A percentile compares a stretch with the other conserved stretches of the same genome.
phyloP scores from a whole-genome alignment of 2,113 vertebrate genomes.

The Suricata suricatta region DNA sequence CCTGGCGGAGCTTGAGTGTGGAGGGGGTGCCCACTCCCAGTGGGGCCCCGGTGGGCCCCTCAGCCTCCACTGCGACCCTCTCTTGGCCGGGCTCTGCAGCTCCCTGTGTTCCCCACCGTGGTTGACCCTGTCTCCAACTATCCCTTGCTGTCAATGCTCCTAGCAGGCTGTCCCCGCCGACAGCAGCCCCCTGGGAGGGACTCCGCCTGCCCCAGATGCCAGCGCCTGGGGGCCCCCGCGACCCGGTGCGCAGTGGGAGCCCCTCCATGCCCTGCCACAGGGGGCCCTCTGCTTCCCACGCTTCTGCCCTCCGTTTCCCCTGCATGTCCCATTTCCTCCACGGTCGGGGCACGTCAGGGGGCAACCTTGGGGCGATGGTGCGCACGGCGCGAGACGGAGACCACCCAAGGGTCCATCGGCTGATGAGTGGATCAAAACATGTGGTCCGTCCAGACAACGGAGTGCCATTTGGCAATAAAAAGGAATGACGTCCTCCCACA shows the following conservation, averaged over 20 bases:
- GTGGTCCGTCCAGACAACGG: rapidly evolving
- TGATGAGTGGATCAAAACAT: rapidly evolving
- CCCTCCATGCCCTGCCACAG: rapidly evolving
- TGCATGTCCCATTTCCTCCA: rapidly evolving
- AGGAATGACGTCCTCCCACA: not conserved
- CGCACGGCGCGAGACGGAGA: not conserved
- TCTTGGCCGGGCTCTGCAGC: rapidly evolving
- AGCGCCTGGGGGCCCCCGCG: rapidly evolving
- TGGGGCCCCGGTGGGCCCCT: too few relatives aligned
- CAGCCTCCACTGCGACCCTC: not conserved
- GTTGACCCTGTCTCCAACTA: not conserved
- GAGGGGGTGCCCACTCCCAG: rapidly evolving
- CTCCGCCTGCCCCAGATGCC: not conserved
- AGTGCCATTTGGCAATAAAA: not conserved
- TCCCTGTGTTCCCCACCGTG: rapidly evolving
- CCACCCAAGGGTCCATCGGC: rapidly evolving
- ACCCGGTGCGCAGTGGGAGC: rapidly evolving
- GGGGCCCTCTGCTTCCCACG: not conserved
- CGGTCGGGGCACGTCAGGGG: not conserved
- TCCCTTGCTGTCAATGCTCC: rapidly evolving
- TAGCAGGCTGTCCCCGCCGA: not conserved
- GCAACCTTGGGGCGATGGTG: too few relatives aligned
- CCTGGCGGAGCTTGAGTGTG: rapidly evolving
- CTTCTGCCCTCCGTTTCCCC: too few relatives aligned
- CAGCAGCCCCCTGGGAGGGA: rapidly evolving